Percentiles rank a stretch among this genome's conserved stretches.
Evolutionary conservation across 2,797 vertebrate genomes (phyloP).

Genomic region (Rousettus madagascariensis): DNA sequence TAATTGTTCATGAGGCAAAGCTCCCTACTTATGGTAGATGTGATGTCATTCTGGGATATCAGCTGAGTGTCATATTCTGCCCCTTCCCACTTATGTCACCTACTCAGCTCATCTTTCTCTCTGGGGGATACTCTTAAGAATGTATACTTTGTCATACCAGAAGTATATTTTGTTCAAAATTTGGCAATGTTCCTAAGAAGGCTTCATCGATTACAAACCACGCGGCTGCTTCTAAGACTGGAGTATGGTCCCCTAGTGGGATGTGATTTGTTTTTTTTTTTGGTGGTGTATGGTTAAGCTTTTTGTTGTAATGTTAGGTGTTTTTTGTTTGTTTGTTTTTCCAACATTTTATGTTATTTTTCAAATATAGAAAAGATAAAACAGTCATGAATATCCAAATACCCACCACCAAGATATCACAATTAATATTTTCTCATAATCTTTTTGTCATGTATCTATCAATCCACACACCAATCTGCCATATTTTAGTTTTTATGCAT

Average conservation of each 20-base stretch:
- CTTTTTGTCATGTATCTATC: background rate
- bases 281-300: background rate
- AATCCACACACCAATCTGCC: background rate
- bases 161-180: background rate
- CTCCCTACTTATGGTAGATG: background rate
- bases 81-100: background rate
- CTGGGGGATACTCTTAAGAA: background rate
- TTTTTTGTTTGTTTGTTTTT: background rate
- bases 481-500: background rate
- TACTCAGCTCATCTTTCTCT: background rate
- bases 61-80: background rate
- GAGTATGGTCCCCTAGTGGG: background rate
- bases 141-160: background rate
- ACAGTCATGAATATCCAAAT: background rate
- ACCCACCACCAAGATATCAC: background rate
- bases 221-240: background rate
- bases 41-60: fast-evolving
- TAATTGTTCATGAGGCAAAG: background rate
- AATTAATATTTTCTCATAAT: background rate
- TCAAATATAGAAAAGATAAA: background rate
- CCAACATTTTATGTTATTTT: background rate
- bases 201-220: background rate
- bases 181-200: background rate
- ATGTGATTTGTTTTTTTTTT: background rate
- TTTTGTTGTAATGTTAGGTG: background rate